Evolutionary conservation across 1,140 invertebrate species (phyloP).

Genomic region (Drosophila pallidifrons): DNA sequence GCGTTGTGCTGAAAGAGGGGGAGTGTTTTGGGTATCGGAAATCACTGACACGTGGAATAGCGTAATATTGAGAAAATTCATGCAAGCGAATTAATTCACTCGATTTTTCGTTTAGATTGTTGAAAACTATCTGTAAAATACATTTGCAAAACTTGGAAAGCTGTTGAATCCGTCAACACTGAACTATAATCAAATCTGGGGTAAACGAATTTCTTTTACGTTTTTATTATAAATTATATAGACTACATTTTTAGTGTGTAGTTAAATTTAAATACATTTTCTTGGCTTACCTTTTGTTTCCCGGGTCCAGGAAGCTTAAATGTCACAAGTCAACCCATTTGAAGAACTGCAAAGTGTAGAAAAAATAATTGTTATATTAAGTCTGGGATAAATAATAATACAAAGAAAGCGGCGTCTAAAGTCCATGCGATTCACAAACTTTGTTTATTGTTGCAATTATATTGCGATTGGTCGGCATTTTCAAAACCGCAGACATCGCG

Average conservation of each 20-base stretch:
- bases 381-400: constrained; percentile 6
- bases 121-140: constrained; percentile 22
- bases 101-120: constrained; percentile 11
- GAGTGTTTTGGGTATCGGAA: constrained; percentile 8
- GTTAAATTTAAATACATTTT: constrained; percentile 5
- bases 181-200: constrained; percentile 42
- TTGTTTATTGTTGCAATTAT: constrained; percentile 51
- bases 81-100: constrained; percentile 36
- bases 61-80: constrained; percentile 23
- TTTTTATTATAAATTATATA: not conserved
- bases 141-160: constrained; percentile 30
- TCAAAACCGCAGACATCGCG: constrained; percentile 9
- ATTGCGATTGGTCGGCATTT: constrained; percentile 16
- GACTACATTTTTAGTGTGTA: no score
- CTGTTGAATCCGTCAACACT: constrained; percentile 63
- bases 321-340: constrained; percentile 85
- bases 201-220: not conserved
- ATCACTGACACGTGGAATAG: constrained; percentile 36
- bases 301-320: constrained; percentile 83
- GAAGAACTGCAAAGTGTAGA: constrained; percentile 74
- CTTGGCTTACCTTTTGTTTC: constrained; percentile 81
- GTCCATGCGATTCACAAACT: constrained; percentile 14
- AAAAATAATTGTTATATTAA: constrained; percentile 9
- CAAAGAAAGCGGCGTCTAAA: constrained; percentile 29
- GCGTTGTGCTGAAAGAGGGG: not conserved